phyloP scores from a whole-genome alignment of 1,140 invertebrate species.

The Macrobrachium rosenbergii region DNA sequence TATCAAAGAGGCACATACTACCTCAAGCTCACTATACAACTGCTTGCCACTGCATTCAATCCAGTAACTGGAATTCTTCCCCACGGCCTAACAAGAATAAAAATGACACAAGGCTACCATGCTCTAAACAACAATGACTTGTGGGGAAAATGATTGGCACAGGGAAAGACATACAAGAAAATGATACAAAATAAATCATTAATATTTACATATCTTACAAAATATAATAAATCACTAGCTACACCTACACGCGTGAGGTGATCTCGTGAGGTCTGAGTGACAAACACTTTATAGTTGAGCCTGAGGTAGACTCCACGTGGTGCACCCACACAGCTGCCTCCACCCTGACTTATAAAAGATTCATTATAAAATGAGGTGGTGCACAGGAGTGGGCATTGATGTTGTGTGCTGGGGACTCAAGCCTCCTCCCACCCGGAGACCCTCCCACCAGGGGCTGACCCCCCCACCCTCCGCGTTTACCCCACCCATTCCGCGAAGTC shows the following conservation, averaged over 20 bases:
- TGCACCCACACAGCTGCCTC: constrained; percentile 53
- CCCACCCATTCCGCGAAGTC: constrained; percentile 48
- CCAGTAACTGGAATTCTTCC: constrained; percentile 16
- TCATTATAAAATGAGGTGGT: constrained; percentile 15
- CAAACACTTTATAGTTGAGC: not conserved
- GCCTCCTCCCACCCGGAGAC: constrained; percentile 47
- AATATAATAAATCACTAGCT: constrained; percentile 42
- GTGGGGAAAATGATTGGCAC: constrained; percentile 54
- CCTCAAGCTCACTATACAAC: constrained; percentile 8
- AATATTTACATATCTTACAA: constrained; percentile 62
- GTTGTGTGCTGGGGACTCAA: constrained; percentile 46
- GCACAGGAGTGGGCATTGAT: constrained; percentile 43
- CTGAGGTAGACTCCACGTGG: constrained; percentile 46
- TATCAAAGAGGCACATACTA: constrained; percentile 52
- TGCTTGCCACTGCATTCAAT: not conserved
- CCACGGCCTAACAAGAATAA: constrained; percentile 12
- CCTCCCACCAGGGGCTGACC: constrained; percentile 62
- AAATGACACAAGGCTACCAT: constrained; percentile 40
- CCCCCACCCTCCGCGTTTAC: constrained; percentile 58
- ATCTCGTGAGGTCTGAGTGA: constrained; percentile 2
- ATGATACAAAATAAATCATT: constrained; percentile 53
- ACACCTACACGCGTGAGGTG: constrained; percentile 26
- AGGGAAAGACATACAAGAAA: constrained; percentile 38
- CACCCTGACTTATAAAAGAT: constrained; percentile 9
- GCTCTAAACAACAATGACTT: constrained; percentile 52